Base-by-base conservation (phyloP, 1,140 invertebrate species). In the Aphidius ervi region DNA sequence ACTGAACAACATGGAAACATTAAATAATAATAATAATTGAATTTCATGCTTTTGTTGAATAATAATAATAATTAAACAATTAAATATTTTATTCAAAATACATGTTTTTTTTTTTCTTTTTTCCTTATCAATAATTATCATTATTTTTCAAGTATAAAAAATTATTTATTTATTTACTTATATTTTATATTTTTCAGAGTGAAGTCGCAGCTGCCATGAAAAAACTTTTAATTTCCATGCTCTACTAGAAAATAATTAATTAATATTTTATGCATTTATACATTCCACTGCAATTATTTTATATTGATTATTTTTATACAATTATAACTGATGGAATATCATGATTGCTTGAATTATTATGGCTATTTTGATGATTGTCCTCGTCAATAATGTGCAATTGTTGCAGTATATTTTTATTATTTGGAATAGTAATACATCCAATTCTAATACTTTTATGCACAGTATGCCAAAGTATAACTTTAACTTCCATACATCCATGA, bases 1-100 rank as follows among this genome's bases (percentile, higher is more conserved):
- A 77, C 74, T 84, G 72, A 65, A 59, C 23, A 4, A 45, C 20
- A 52, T 31, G 10, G 0, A 5, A 23, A 37, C 39, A 37, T 52
- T 39, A 52, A 9, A 7, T 3, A 5, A 5, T 52, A 10, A 37
- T 49, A 31, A 23, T 23, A 49, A 49, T 7, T 7, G 1, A n/a
- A 8, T 43, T 43, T 43, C 9, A 8, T 43, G 7, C 42, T 8
- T 3, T 10, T 43, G 42, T 43, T 43, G 42, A 7, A 10, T 8
- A 8, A 10, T 43, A 7, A 43, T 8, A 7, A 8, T 43, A 43
- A 43, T 43, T 43, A 6, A 6, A 43, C 31, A 37, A 52, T 23
- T 8, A 52, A 52, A 39, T 39, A 52, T 9, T 52, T 10, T 6
- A 31, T 39, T 39, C 5, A 43, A 43, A 43, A 37, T 39, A 5